Percentiles rank a stretch among this genome's conserved stretches.
Evolutionary conservation across 2,113 vertebrate genomes (phyloP).

Genomic region (Pelodiscus sinensis): DNA sequence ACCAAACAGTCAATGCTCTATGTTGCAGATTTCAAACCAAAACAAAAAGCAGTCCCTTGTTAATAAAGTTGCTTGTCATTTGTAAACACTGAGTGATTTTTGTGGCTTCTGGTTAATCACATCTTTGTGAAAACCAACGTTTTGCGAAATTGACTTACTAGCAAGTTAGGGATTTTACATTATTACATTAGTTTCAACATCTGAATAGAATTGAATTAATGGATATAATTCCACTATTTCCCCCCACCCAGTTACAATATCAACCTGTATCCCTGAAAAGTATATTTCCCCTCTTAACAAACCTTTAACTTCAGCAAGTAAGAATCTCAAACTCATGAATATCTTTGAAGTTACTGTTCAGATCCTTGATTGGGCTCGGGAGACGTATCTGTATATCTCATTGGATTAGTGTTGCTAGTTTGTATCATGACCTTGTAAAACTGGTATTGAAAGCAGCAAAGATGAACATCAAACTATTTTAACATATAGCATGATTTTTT

Average conservation of each 20-base stretch:
- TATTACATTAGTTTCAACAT: neutral
- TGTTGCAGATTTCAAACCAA: neutral
- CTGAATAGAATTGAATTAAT: neutral
- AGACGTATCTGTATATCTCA: neutral
- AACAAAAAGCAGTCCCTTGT: neutral
- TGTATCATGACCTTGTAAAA: neutral
- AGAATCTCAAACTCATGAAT: neutral
- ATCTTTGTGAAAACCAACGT: neutral
- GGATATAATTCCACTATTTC: accelerated
- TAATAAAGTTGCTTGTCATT: neutral
- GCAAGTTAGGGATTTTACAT: neutral
- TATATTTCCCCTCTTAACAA: neutral
- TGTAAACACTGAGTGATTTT: neutral
- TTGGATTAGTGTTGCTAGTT: slow-evolving; percentile 17
- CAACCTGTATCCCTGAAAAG: neutral
- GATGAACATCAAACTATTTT: slow-evolving; percentile 45
- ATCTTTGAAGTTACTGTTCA: slow-evolving; percentile 49
- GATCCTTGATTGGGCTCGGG: slow-evolving; percentile 27
- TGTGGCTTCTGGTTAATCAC: neutral
- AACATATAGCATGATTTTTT: neutral
- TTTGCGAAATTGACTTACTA: neutral
- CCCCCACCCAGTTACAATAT: neutral
- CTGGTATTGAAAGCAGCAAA: neutral
- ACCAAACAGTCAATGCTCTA: neutral
- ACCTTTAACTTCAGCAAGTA: neutral